Conservation (phyloP, 2,888 invertebrate species). For the Drosophila setosimentum region DNA sequence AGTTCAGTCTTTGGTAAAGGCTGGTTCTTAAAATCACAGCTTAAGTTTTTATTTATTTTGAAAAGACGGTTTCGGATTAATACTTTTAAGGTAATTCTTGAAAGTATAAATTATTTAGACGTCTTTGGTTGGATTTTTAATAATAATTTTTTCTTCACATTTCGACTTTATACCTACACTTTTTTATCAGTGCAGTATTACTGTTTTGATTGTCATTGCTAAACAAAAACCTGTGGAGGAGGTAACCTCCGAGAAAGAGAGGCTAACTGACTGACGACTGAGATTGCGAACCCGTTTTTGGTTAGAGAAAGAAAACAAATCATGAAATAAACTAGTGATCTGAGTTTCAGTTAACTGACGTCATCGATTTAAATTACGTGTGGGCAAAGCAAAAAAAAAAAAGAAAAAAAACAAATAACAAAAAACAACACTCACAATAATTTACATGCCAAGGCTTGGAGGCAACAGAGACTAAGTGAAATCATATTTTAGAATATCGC, state of each 20-base stretch:
- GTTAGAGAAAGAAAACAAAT: conserved; percentile 25
- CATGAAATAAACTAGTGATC: conserved; percentile 10
- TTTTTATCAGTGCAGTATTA: conserved; percentile 20
- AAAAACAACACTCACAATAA: conserved; percentile 47
- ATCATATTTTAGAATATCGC: conserved; percentile 76
- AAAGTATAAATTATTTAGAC: not conserved
- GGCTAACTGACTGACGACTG: conserved; percentile 11
- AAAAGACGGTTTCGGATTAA: not conserved
- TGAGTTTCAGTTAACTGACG: conserved; percentile 34
- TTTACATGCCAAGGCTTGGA: conserved; percentile 60
- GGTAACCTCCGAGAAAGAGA: conserved; percentile 35
- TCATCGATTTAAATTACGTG: conserved; percentile 56
- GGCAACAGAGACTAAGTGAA: conserved; percentile 57
- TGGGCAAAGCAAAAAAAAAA: conserved; percentile 38
- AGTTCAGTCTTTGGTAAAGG: not conserved
- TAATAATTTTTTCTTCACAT: not conserved
- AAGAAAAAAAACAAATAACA: not conserved
- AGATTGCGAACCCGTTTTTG: conserved; percentile 45
- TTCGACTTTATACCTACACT: not conserved
- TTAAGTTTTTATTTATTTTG: not conserved
- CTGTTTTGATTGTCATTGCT: conserved; percentile 34
- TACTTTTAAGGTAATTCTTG: not conserved
- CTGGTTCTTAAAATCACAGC: not conserved
- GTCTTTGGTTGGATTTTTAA: not conserved
- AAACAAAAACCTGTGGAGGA: conserved; percentile 59